phyloP scores from a whole-genome alignment of 2,113 vertebrate species.

The Acrocephalus arundinaceus region DNA sequence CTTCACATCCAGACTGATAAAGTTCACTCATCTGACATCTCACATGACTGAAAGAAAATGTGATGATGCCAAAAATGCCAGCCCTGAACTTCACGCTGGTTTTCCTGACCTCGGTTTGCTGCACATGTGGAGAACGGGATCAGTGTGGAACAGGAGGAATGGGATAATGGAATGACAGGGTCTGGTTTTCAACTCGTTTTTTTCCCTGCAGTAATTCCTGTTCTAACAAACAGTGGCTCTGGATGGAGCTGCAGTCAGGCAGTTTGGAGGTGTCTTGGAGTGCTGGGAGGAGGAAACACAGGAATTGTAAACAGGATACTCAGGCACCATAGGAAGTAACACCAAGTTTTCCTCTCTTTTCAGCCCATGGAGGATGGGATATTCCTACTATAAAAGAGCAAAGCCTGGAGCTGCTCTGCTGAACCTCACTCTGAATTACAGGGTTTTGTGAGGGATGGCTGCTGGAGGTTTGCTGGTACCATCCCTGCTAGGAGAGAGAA shows the following conservation, averaged over 20 bases:
- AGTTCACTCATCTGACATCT: background rate
- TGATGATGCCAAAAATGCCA: background rate
- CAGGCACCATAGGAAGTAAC: background rate
- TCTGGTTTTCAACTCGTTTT: background rate
- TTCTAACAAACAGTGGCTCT: background rate
- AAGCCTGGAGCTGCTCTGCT: background rate
- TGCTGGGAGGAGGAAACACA: background rate
- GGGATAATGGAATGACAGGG: background rate
- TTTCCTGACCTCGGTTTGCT: background rate
- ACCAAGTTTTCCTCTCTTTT: background rate
- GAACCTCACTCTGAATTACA: background rate
- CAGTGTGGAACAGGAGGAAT: background rate
- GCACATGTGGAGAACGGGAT: accelerated
- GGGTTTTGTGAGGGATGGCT: too few species aligned
- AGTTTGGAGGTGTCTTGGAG: background rate
- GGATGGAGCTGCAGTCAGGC: background rate
- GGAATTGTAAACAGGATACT: background rate
- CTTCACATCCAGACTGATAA: background rate
- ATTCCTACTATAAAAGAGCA: background rate
- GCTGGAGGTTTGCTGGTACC: background rate
- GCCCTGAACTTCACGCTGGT: background rate
- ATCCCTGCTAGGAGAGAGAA: background rate
- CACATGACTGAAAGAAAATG: background rate
- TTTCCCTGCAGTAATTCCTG: background rate
- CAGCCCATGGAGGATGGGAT: background rate